phyloP scores from a whole-genome alignment of 2,797 vertebrate genomes.

The Coracias cyanogaster region DNA sequence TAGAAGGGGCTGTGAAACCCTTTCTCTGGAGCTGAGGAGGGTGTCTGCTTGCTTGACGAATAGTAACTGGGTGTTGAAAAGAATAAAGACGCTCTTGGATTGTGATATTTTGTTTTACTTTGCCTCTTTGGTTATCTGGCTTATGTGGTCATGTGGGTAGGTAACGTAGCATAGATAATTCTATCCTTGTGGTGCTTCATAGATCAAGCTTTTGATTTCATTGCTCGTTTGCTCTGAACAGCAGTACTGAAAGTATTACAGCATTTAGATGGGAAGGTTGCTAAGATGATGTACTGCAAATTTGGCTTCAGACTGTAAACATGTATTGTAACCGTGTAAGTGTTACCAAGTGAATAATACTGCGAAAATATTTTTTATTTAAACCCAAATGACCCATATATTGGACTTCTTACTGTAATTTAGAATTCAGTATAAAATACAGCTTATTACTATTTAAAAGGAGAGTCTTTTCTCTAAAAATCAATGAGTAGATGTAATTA shows the following conservation, averaged over 20 bases:
- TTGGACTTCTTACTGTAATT: neutral
- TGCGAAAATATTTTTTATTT: neutral
- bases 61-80: neutral
- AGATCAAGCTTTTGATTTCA: neutral
- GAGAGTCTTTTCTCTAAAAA: neutral
- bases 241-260: neutral
- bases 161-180: neutral
- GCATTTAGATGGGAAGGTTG: neutral
- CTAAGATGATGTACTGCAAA: neutral
- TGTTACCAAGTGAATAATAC: neutral
- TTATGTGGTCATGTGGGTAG: neutral
- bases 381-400: neutral
- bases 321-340: neutral
- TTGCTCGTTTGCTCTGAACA: neutral
- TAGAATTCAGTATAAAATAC: neutral
- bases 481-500: neutral
- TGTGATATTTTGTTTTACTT: neutral
- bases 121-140: neutral
- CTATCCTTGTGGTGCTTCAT: neutral
- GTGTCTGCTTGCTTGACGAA: neutral
- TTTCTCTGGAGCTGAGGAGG: neutral
- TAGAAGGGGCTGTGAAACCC: neutral
- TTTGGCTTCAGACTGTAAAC: neutral
- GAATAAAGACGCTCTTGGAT: constrained; percentile 29
- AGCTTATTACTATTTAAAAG: constrained; percentile 14